phyloP scores from a whole-genome alignment of 2,113 vertebrate genomes.

The Cyanistes caeruleus region DNA sequence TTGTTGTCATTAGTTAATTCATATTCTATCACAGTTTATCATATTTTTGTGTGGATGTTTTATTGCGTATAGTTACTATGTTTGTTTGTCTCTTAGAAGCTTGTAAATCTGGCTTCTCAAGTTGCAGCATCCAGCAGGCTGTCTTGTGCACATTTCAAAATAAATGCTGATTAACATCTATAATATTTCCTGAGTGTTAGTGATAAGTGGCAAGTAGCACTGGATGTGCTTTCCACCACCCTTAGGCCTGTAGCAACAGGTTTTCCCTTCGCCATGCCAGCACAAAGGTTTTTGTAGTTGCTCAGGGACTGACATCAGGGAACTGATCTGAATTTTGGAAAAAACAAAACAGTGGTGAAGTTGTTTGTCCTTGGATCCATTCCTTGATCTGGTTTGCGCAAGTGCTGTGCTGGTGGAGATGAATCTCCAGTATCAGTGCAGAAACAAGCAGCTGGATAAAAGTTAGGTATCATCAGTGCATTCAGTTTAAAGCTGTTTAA shows the following conservation, averaged over 20 bases:
- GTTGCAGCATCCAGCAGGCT: background rate
- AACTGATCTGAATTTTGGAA: background rate
- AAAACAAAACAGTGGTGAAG: background rate
- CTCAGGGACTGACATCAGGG: background rate
- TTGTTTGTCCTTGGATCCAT: background rate
- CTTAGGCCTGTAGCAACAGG: background rate
- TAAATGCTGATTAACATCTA: background rate
- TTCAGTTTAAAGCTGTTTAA: background rate
- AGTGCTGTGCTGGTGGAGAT: background rate
- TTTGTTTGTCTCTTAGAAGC: background rate
- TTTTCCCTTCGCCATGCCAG: background rate
- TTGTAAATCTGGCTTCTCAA: background rate
- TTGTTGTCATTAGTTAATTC: background rate
- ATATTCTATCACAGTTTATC: accelerated
- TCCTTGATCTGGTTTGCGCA: background rate
- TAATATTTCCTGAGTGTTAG: background rate
- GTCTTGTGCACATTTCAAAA: background rate
- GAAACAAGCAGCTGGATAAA: background rate
- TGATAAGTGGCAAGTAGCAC: background rate
- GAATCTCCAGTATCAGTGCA: background rate
- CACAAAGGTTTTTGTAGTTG: background rate
- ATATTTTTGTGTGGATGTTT: accelerated
- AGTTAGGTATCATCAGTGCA: accelerated
- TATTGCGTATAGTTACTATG: background rate
- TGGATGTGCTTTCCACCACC: background rate